phyloP scores from a whole-genome alignment of 2,113 vertebrate species.

The Heteronetta atricapilla region DNA sequence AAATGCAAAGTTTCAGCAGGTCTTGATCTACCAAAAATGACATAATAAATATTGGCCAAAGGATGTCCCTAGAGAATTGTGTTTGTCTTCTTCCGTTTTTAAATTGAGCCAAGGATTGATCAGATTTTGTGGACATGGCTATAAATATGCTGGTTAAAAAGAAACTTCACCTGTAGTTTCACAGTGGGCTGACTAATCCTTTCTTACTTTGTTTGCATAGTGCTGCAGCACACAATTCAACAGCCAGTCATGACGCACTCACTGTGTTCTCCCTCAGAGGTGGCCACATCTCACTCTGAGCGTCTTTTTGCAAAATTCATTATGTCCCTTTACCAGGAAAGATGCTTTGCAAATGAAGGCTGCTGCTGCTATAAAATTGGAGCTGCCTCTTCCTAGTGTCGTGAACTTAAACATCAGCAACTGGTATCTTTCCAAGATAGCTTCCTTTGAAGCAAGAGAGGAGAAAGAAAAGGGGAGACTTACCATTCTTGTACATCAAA shows the following conservation, averaged over 20 bases:
- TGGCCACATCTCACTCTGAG: neutral
- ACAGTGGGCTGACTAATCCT: slow-evolving; percentile 42
- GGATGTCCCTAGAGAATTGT: neutral
- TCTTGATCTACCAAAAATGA: neutral
- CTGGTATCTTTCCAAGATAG: neutral
- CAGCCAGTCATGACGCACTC: neutral
- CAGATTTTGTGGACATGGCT: neutral
- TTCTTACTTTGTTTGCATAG: slow-evolving; percentile 11
- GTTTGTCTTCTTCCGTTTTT: slow-evolving; percentile 22
- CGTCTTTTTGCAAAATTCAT: neutral
- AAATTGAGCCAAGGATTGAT: neutral
- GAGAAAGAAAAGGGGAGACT: neutral
- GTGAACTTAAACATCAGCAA: neutral
- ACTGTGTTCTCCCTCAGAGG: neutral
- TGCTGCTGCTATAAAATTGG: neutral
- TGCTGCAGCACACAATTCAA: neutral
- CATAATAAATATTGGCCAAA: slow-evolving; percentile 9
- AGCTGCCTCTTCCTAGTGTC: slow-evolving; percentile 18
- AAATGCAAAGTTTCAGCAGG: neutral
- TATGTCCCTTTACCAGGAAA: neutral
- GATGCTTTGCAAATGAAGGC: slow-evolving; percentile 14
- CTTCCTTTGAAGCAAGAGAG: slow-evolving; percentile 22
- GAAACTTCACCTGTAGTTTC: slow-evolving; percentile 42
- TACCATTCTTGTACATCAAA: neutral
- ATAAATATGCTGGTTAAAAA: slow-evolving; percentile 34